phyloP scores from a whole-genome alignment of 2,888 invertebrate species.

The Argyresthia albistria region DNA sequence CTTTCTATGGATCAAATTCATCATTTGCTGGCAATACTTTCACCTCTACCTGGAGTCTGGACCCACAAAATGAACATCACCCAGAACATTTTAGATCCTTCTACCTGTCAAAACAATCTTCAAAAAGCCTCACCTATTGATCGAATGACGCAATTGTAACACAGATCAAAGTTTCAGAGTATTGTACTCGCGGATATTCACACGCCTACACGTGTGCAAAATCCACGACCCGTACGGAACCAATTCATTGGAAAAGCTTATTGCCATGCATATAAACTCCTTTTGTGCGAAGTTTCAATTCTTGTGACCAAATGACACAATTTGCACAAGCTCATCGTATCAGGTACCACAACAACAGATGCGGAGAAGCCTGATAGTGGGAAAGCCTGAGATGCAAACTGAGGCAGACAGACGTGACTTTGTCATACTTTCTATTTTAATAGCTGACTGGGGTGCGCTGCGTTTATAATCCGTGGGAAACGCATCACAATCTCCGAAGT shows the following conservation, averaged over 20 bases:
- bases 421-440: conserved; percentile 56
- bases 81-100: not conserved
- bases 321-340: conserved; percentile 37
- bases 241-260: conserved; percentile 4
- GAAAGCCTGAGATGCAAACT: conserved; percentile 59
- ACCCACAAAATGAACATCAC: conserved; percentile 11
- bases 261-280: conserved; percentile 16
- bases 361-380: conserved; percentile 47
- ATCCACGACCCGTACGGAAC: conserved; percentile 15
- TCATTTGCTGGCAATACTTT: conserved; percentile 21
- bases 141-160: conserved; percentile 22
- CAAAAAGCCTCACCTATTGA: conserved; percentile 10
- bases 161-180: conserved; percentile 7
- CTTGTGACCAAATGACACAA: conserved; percentile 49
- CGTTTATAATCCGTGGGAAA: conserved; percentile 64
- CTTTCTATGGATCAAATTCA: conserved; percentile 15
- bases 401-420: conserved; percentile 64
- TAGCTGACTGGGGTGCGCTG: conserved; percentile 41
- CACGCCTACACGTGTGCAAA: conserved; percentile 58
- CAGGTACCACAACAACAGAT: conserved; percentile 51
- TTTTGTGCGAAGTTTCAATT: conserved; percentile 28
- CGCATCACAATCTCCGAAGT: conserved; percentile 35
- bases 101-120: not conserved
- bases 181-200: conserved; percentile 28
- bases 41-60: conserved; percentile 18